These are phyloP conservation scores for Heliconius himera DNA, from an alignment of 1,140 invertebrate species.

Conservation along the genomic window DNA sequence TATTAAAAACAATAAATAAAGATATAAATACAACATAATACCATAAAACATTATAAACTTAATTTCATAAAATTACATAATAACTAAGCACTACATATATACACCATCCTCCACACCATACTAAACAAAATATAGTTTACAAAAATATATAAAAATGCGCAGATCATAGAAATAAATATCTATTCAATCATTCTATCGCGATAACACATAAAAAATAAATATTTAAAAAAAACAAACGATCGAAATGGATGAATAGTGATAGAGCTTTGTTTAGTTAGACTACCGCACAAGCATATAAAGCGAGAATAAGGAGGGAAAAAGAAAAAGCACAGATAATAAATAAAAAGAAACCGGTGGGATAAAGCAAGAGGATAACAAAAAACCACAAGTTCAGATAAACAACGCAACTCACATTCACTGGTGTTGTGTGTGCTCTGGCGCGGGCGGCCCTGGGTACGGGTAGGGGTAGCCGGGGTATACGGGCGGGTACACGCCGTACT, in stretches of 20 bases:
- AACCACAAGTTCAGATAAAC: not conserved
- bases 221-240: no score
- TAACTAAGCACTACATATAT: not conserved
- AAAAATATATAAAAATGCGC: no score
- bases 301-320: not conserved
- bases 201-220: no score
- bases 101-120: not conserved
- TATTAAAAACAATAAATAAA: not conserved
- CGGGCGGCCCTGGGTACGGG: slow-evolving; percentile 47
- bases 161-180: no score
- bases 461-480: slow-evolving; percentile 60
- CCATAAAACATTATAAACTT: not conserved
- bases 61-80: not conserved
- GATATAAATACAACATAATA: not conserved
- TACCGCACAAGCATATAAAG: no score
- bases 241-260: no score
- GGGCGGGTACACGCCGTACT: slow-evolving; percentile 48
- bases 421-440: slow-evolving; percentile 49
- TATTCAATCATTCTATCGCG: no score
- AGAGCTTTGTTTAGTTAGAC: no score
- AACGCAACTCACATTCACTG: slow-evolving; percentile 33
- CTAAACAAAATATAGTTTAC: not conserved
- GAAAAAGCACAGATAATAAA: not conserved
- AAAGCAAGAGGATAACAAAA: not conserved
- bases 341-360: not conserved